Evolutionary conservation across 2,113 vertebrate genomes (phyloP).

Genomic region (Chamaetylas fuelleborni): DNA sequence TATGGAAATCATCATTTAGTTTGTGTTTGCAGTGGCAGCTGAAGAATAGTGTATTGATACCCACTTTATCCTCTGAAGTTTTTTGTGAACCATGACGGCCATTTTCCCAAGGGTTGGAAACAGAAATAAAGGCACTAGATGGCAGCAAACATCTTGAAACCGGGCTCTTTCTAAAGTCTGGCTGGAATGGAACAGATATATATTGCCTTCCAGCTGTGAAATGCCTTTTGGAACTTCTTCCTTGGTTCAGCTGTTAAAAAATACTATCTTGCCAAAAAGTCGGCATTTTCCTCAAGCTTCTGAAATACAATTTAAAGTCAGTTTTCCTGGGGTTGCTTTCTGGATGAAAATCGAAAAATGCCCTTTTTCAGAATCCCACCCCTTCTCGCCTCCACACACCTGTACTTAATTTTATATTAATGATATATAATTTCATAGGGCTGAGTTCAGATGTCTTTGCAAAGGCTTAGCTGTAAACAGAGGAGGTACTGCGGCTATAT

Average conservation of each 20-base stretch:
- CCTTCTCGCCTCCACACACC: fast-evolving
- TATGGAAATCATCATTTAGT: neutral
- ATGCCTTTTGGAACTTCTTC: neutral
- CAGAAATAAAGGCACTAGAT: constrained; percentile 59
- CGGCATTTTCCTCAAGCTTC: neutral
- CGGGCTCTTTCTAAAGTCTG: neutral
- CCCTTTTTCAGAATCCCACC: neutral
- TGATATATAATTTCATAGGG: neutral
- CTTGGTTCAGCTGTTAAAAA: neutral
- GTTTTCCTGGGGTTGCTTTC: neutral
- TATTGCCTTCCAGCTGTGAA: neutral
- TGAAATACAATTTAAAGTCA: neutral
- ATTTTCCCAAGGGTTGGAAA: neutral
- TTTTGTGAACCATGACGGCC: fast-evolving
- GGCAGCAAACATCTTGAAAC: constrained; percentile 73
- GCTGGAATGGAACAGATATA: fast-evolving
- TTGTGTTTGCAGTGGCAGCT: neutral
- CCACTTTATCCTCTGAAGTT: neutral
- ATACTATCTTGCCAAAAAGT: neutral
- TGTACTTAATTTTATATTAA: neutral
- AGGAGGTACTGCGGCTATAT: neutral
- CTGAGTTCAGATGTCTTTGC: neutral
- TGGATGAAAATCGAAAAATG: neutral
- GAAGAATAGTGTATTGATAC: neutral
- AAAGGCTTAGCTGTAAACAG: neutral